Conservation (phyloP, 2,888 invertebrate genomes). For the Luperina testacea region DNA sequence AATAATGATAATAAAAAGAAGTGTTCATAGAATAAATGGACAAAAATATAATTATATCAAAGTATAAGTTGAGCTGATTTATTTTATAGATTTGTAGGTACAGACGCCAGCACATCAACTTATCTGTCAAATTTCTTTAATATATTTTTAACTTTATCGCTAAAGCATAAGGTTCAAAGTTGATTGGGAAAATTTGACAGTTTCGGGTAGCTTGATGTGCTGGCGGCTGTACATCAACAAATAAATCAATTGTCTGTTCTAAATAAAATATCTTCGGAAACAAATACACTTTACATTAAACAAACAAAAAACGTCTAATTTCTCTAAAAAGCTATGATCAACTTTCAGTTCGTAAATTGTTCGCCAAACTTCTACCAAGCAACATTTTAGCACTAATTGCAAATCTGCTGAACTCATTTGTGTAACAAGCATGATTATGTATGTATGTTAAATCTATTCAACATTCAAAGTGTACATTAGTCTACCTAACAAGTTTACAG, state of each 20-base stretch:
- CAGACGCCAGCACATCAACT: no score
- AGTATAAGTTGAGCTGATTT: background rate
- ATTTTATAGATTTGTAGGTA: background rate
- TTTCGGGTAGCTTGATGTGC: no score
- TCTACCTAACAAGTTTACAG: conserved; percentile 40
- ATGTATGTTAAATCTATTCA: conserved; percentile 33
- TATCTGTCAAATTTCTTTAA: no score
- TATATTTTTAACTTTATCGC: no score
- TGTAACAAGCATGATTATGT: conserved; percentile 22
- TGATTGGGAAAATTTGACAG: no score
- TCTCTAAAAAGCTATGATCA: conserved; percentile 13
- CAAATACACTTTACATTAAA: background rate
- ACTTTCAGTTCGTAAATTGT: conserved; percentile 14
- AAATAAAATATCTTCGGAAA: background rate
- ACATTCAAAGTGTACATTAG: conserved; percentile 40
- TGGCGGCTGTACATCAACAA: background rate
- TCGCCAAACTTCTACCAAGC: conserved; percentile 13
- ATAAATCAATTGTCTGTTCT: background rate
- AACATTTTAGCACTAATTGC: conserved; percentile 21
- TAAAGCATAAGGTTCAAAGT: no score
- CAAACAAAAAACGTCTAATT: background rate
- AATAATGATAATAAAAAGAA: no score
- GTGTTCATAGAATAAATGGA: background rate
- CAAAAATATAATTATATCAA: conserved; percentile 16
- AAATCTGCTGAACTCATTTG: conserved; percentile 27